Conservation (phyloP, 1,140 invertebrate genomes). For the Drosophila leontia region DNA sequence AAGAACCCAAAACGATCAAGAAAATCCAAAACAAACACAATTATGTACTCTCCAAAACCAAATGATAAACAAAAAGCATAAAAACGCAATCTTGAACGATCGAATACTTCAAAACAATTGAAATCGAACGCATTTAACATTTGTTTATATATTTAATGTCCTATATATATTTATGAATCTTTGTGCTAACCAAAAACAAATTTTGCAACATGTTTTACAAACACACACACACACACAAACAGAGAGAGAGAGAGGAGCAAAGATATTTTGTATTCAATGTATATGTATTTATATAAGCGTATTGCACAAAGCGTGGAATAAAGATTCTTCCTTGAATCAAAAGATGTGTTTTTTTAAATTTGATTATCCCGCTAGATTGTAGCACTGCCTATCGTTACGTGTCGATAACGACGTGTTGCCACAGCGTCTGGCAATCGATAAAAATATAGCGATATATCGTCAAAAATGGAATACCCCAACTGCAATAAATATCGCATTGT, state of each 20-base stretch:
- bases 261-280: conserved; percentile 79
- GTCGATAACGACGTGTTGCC: neutral
- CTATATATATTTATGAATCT: conserved; percentile 43
- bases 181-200: conserved; percentile 52
- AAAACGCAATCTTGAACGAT: conserved; percentile 27
- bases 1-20: conserved; percentile 52
- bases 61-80: conserved; percentile 27
- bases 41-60: conserved; percentile 57
- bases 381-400: conserved; percentile 2
- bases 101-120: conserved; percentile 54
- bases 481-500: too few relatives aligned
- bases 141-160: conserved; percentile 48
- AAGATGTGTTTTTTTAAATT: conserved; percentile 18
- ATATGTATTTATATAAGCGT: conserved; percentile 76
- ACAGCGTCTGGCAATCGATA: too few relatives aligned
- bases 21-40: conserved; percentile 46
- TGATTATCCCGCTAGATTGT: neutral
- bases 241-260: conserved; percentile 54
- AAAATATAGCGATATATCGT: too few relatives aligned
- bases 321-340: conserved; percentile 58
- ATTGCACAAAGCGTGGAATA: conserved; percentile 63
- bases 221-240: conserved; percentile 47
- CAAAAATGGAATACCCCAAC: too few relatives aligned
- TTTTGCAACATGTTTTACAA: conserved; percentile 68
- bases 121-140: conserved; percentile 63